These are phyloP conservation scores for Pelagia noctiluca DNA, from an alignment of 30 jellyfish, hydroid and myxozoan genomes.

Conservation along the genomic window DNA sequence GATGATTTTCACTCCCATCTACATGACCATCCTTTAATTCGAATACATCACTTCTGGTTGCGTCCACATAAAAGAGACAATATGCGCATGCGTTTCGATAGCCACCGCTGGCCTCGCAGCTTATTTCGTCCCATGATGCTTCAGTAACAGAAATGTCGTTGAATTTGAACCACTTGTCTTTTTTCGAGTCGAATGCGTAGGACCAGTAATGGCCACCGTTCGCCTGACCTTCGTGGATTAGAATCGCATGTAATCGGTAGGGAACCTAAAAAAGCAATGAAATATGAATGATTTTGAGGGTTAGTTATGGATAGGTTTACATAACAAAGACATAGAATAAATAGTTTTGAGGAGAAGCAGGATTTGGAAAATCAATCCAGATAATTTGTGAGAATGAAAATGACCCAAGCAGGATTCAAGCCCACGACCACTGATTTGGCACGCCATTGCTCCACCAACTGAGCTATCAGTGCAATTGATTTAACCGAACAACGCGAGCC, in stretches of 20 bases:
- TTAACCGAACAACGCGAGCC: too few relatives aligned
- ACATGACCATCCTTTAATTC: slow-evolving; percentile 21
- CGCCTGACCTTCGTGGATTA: slow-evolving; percentile 82
- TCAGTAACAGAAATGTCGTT: slow-evolving; percentile 74
- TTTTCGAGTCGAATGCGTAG: slow-evolving; percentile 42
- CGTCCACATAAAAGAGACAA: slow-evolving; percentile 70
- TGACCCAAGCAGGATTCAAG: too few relatives aligned
- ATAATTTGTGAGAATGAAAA: too few relatives aligned
- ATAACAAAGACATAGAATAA: too few relatives aligned
- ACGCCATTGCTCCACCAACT: too few relatives aligned
- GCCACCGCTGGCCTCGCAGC: slow-evolving; percentile 64
- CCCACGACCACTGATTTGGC: too few relatives aligned
- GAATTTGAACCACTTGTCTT: slow-evolving; percentile 57
- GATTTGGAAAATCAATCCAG: too few relatives aligned
- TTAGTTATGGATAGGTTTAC: too few relatives aligned
- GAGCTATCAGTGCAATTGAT: too few relatives aligned
- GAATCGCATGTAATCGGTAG: slow-evolving; percentile 72
- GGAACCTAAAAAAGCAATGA: slow-evolving; percentile 43
- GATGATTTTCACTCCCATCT: slow-evolving; percentile 26
- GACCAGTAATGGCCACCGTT: slow-evolving; percentile 83
- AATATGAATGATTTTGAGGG: too few relatives aligned
- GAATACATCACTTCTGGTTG: slow-evolving; percentile 38
- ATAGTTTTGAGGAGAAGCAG: too few relatives aligned
- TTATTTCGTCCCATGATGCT: slow-evolving; percentile 71
- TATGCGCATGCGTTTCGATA: slow-evolving; percentile 71